Evolutionary conservation across 2,888 invertebrate species (phyloP).

Genomic region (Lumbricus terrestris): DNA sequence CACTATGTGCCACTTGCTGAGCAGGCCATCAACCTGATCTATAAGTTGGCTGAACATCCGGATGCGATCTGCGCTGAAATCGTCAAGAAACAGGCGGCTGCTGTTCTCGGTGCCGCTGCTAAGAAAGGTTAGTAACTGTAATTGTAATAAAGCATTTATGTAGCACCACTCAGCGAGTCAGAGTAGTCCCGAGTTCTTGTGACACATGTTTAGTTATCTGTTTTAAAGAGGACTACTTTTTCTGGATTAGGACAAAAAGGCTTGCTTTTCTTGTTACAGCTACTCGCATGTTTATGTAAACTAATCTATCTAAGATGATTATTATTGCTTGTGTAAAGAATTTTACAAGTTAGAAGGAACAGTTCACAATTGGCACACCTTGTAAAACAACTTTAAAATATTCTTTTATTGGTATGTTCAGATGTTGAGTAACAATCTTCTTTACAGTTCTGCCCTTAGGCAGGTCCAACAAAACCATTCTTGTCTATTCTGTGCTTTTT

Average conservation of each 20-base stretch:
- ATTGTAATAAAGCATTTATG: no score
- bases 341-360: background rate
- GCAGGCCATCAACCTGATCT: conserved; percentile 67
- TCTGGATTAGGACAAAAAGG: conserved; percentile 33
- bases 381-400: no score
- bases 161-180: background rate
- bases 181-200: background rate
- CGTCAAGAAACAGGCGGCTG: conserved; percentile 43
- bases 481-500: no score
- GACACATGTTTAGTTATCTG: background rate
- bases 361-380: background rate
- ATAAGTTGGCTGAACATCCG: conserved; percentile 67
- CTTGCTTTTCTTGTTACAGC: conserved; percentile 24
- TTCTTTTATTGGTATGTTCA: no score
- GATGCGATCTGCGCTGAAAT: conserved; percentile 59
- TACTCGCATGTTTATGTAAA: background rate
- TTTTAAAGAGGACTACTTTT: background rate
- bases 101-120: conserved; percentile 17
- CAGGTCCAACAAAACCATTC: no score
- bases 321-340: background rate
- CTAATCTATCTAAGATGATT: background rate
- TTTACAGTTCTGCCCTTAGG: no score
- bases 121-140: background rate
- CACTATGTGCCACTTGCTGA: conserved; percentile 66
- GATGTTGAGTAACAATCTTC: no score